A percentile compares a stretch with the other conserved stretches of the same genome.
These are phyloP conservation scores for Brenthis daphne DNA, from an alignment of 2,888 invertebrate genomes.

Conservation along the genomic window DNA sequence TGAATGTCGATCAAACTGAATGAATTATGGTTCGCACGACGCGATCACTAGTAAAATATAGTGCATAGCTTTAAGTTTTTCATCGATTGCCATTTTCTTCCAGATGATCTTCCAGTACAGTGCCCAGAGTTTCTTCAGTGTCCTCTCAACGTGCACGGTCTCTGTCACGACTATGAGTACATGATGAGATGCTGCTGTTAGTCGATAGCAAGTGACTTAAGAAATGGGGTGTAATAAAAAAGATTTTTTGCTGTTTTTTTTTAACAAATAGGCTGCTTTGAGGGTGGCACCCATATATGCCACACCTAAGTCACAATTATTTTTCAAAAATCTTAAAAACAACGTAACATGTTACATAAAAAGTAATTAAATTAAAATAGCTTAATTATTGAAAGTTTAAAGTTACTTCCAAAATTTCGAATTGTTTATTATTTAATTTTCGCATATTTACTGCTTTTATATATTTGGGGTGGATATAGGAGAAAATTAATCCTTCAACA, in stretches of 20 bases:
- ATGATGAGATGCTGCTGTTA: slow-evolving; percentile 85
- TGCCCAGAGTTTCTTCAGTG: slow-evolving; percentile 82
- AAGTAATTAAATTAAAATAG: too few species aligned
- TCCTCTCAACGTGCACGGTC: slow-evolving; percentile 79
- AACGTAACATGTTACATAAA: background rate
- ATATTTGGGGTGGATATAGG: too few species aligned
- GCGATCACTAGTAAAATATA: too few species aligned
- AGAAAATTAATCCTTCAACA: background rate
- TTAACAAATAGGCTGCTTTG: background rate
- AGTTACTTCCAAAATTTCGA: too few species aligned
- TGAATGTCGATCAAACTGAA: too few species aligned
- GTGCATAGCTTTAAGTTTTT: too few species aligned
- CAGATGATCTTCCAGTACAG: slow-evolving; percentile 81
- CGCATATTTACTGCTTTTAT: too few species aligned
- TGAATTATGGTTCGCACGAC: too few species aligned
- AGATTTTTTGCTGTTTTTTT: background rate
- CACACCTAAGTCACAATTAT: too few species aligned
- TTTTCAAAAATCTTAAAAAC: background rate
- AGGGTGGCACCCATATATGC: too few species aligned
- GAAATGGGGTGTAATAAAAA: background rate
- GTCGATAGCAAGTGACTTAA: slow-evolving; percentile 14
- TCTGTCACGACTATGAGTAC: slow-evolving; percentile 84
- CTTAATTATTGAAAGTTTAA: too few species aligned
- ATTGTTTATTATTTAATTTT: too few species aligned
- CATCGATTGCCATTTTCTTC: slow-evolving; percentile 38